A percentile compares a stretch with the other conserved stretches of the same genome.
Conservation (phyloP, 2,113 vertebrate genomes). For the Hassar affinis region DNA sequence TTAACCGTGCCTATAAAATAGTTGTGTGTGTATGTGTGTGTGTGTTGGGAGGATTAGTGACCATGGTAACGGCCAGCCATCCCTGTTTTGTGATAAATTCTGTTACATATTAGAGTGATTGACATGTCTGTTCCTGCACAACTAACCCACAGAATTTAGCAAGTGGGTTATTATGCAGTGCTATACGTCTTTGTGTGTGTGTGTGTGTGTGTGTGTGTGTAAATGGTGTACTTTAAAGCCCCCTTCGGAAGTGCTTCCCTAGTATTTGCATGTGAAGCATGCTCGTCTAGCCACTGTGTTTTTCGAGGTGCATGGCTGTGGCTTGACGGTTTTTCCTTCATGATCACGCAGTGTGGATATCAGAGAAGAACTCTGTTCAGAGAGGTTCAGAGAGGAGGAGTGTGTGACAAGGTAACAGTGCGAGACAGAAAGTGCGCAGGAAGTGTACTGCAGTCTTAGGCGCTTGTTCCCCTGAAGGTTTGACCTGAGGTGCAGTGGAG, state of each 20-base stretch:
- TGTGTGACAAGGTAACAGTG: background rate
- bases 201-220: constrained; percentile 56
- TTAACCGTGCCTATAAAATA: background rate
- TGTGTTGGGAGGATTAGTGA: constrained; percentile 85
- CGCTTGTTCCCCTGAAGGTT: background rate
- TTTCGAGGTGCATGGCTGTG: constrained; percentile 85
- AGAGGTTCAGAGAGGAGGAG: constrained; percentile 58
- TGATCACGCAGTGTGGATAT: constrained; percentile 80
- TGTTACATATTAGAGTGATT: constrained; percentile 98
- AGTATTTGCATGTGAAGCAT: constrained; percentile 96
- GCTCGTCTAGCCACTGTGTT: constrained; percentile 74
- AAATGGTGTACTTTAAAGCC: constrained; percentile 85
- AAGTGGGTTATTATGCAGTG: constrained; percentile 92
- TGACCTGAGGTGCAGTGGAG: constrained; percentile 3
- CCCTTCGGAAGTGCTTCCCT: constrained; percentile 91
- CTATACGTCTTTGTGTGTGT: constrained; percentile 71
- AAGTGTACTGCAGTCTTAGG: background rate
- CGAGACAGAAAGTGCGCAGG: background rate
- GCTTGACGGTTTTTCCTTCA: constrained; percentile 90
- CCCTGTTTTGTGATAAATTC: constrained; percentile 94
- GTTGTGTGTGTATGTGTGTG: constrained; percentile 81
- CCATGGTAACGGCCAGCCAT: constrained; percentile 95
- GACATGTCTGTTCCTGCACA: constrained; percentile 93
- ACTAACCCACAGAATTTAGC: constrained; percentile 97
- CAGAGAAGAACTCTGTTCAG: constrained; percentile 96